These are phyloP conservation scores for Ispidina picta DNA, from an alignment of 2,797 vertebrate genomes.

Conservation along the genomic window DNA sequence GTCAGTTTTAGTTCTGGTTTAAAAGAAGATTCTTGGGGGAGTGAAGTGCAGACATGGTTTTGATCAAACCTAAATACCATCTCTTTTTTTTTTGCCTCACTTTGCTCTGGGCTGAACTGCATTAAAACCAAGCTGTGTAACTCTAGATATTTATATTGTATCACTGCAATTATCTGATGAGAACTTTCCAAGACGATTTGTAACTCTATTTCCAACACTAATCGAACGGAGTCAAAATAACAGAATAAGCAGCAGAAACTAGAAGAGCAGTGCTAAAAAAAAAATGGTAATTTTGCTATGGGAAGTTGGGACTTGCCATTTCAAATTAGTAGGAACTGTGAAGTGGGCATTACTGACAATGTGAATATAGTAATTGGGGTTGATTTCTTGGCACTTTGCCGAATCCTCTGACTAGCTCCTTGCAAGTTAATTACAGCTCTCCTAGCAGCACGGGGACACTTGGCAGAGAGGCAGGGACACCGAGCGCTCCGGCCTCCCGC, in stretches of 20 bases:
- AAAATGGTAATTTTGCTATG: slow-evolving; percentile 72
- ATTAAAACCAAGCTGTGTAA: not conserved
- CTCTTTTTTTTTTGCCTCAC: not conserved
- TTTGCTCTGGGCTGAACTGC: not conserved
- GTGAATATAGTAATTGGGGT: slow-evolving; percentile 88
- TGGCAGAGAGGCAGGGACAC: slow-evolving; percentile 59
- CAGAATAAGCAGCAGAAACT: slow-evolving; percentile 61
- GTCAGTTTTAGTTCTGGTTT: not conserved
- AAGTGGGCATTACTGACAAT: slow-evolving; percentile 86
- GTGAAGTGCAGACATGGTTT: not conserved
- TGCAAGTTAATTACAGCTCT: slow-evolving; percentile 86
- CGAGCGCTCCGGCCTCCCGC: slow-evolving; percentile 53
- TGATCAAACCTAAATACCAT: not conserved
- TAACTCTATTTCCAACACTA: slow-evolving; percentile 46
- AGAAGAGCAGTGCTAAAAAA: slow-evolving; percentile 66
- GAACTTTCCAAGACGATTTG: not conserved
- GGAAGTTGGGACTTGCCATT: slow-evolving; percentile 82
- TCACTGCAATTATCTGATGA: slow-evolving; percentile 28
- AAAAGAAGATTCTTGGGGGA: not conserved
- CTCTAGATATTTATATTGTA: not conserved
- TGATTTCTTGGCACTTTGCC: slow-evolving; percentile 86
- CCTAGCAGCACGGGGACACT: slow-evolving; percentile 70
- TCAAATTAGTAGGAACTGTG: slow-evolving; percentile 81
- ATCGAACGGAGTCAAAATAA: slow-evolving; percentile 64
- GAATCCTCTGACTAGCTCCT: slow-evolving; percentile 81